Evolutionary conservation across 2,113 vertebrate species (phyloP).

Genomic region (Datnioides undecimradiatus): DNA sequence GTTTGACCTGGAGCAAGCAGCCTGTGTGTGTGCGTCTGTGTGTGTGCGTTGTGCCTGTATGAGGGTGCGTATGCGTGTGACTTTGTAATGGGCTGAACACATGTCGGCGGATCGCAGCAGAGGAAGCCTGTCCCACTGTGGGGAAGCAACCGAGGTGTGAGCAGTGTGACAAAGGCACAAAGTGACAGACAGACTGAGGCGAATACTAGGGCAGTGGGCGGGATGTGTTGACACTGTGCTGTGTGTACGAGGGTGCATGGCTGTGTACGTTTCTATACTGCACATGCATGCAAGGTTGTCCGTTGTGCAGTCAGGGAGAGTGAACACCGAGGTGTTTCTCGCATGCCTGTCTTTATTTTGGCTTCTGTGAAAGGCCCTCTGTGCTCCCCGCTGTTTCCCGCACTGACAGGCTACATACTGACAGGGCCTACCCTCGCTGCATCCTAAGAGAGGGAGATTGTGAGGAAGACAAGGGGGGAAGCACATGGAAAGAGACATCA

Average conservation of each 20-base stretch:
- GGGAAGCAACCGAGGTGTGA: conserved; percentile 36
- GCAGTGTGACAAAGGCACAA: conserved; percentile 44
- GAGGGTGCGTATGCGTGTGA: conserved; percentile 13
- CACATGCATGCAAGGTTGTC: neutral
- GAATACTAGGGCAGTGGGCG: conserved; percentile 22
- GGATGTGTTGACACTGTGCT: conserved; percentile 20
- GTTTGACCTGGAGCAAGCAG: conserved; percentile 25
- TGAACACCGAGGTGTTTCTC: conserved; percentile 53
- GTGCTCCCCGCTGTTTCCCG: conserved; percentile 60
- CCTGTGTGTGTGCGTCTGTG: neutral
- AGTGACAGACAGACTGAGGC: conserved; percentile 53
- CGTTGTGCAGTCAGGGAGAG: conserved; percentile 37
- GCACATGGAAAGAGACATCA: conserved; percentile 25
- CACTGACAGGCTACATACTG: conserved; percentile 54
- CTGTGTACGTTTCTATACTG: conserved; percentile 10
- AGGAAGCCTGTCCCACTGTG: conserved; percentile 25
- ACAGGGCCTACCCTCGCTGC: conserved; percentile 42
- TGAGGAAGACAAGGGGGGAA: conserved; percentile 13
- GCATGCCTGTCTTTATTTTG: conserved; percentile 49
- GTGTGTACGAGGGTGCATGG: neutral
- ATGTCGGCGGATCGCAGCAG: conserved; percentile 31
- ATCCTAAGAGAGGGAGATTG: conserved; percentile 52
- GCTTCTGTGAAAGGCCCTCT: conserved; percentile 45
- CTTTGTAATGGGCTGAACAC: conserved; percentile 18
- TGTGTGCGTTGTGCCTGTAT: conserved; percentile 3